Percentiles rank a stretch among this genome's conserved stretches.
Evolutionary conservation across 2,888 invertebrate genomes (phyloP).

Genomic region (Zaprionus lineosus): DNA sequence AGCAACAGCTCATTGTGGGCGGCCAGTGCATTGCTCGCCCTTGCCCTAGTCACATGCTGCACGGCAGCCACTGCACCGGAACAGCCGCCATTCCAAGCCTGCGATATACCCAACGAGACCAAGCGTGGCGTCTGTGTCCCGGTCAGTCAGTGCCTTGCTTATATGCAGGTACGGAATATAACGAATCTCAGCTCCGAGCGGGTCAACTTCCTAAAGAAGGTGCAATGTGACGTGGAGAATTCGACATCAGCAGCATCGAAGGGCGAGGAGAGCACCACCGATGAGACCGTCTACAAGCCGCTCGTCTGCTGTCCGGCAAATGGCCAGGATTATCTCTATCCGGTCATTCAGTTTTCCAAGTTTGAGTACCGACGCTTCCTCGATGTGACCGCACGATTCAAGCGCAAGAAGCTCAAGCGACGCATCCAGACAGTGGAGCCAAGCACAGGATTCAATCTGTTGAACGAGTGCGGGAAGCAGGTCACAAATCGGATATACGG

Average conservation of each 20-base stretch:
- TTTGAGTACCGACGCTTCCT: slow-evolving; percentile 70
- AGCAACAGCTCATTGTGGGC: slow-evolving; percentile 41
- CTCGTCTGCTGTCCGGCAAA: slow-evolving; percentile 80
- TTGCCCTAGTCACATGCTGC: slow-evolving; percentile 20
- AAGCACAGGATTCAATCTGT: slow-evolving; percentile 69
- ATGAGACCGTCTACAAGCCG: slow-evolving; percentile 42
- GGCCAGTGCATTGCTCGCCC: slow-evolving; percentile 42
- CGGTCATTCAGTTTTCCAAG: slow-evolving; percentile 76
- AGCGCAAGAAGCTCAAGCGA: slow-evolving; percentile 79
- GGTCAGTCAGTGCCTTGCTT: slow-evolving; percentile 75
- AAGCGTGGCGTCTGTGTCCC: slow-evolving; percentile 77
- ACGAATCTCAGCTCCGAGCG: slow-evolving; percentile 77
- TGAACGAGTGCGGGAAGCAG: slow-evolving; percentile 84
- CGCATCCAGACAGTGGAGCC: slow-evolving; percentile 80
- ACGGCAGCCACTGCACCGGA: neutral
- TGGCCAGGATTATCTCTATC: slow-evolving; percentile 76
- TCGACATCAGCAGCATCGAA: too few relatives aligned
- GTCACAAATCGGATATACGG: slow-evolving; percentile 86
- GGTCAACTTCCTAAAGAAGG: slow-evolving; percentile 80
- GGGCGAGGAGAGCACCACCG: slow-evolving; percentile 5
- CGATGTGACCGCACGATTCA: slow-evolving; percentile 71
- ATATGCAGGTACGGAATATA: slow-evolving; percentile 77
- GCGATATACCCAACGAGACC: slow-evolving; percentile 81
- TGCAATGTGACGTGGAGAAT: slow-evolving; percentile 77
- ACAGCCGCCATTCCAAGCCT: slow-evolving; percentile 52